phyloP scores from a whole-genome alignment of 37 sponge, comb jelly and placozoan species.

The Chondrilla cf. caribensis region DNA sequence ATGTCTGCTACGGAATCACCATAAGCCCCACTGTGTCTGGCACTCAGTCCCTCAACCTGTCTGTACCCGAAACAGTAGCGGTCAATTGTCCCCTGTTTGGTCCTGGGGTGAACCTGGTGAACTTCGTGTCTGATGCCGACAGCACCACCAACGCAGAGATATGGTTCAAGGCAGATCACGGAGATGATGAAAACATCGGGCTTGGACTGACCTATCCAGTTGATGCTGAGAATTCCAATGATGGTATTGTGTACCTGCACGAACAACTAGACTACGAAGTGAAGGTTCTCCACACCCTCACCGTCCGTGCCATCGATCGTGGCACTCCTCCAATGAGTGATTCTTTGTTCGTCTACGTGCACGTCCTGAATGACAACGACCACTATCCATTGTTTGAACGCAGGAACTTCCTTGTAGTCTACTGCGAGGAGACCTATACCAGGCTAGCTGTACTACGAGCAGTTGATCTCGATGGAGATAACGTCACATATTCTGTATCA shows the following conservation, averaged over 20 bases:
- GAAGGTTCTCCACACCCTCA: slow-evolving; percentile 10
- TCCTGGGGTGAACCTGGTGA: not conserved
- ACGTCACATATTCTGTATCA: not conserved
- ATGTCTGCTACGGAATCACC: not conserved
- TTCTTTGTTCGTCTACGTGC: not conserved
- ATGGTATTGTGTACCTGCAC: not conserved
- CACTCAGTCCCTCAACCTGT: not conserved
- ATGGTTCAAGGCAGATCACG: slow-evolving; percentile 8
- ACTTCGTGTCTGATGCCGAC: slow-evolving; percentile 4
- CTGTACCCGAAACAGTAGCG: not conserved
- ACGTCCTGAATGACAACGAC: not conserved
- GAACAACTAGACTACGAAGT: not conserved
- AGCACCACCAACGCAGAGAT: not conserved
- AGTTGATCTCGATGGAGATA: not conserved
- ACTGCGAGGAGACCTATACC: slow-evolving; percentile 13
- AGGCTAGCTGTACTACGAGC: not conserved
- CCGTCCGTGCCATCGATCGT: slow-evolving; percentile 23
- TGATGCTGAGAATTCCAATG: not conserved
- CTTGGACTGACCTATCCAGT: not conserved
- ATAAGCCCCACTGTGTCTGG: no score
- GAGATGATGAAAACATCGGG: slow-evolving; percentile 13
- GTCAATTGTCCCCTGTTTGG: not conserved
- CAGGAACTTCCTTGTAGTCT: not conserved
- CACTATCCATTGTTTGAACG: not conserved
- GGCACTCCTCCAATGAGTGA: not conserved